Evolutionary conservation across 2,113 vertebrate species (phyloP), one percentile per base, ranked within the genome.

Genomic region (Anser brachyrhynchus): DNA sequence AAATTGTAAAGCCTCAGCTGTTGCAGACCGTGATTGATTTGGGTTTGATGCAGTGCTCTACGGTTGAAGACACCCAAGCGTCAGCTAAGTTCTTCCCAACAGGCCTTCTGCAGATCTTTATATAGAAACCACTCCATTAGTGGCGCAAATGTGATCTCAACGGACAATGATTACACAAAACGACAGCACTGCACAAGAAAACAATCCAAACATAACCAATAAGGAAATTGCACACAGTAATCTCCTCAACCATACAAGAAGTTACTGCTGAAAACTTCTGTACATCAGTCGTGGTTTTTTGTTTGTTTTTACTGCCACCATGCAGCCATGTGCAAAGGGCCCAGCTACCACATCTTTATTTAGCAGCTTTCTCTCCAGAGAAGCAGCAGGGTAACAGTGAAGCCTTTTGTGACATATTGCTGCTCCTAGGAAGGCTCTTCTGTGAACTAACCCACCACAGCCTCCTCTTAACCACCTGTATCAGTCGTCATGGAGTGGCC

Each of bases 401-500:
- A 86, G 5, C 41, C n/a, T 91, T 84, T 93, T 0, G 7, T 59
- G 59, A 51, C 70, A 93, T 80, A 76, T 69, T 76, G 54, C 37
- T 92, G 37, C 72, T 87, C 29, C 72, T 58, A 70, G 78, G 52
- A 84, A 52, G 93, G 33, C 15, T 70, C 5, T 58, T 96, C 80
- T 66, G 17, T 94, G 77, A 87, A 83, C 23, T 35, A 72, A 77
- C 70, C 58, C 93, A 44, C 20, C 18, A 33, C 75, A 86, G 55
- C 65, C 94, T 89, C 51, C 13, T 87, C 8, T 65, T 95, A 44
- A 92, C 80, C 14, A 83, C 55, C 52, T 84, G 11, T 58, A 41
- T 88, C 26, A 67, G 41, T 93, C n/a, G 74, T 93, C 79, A 92
- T 66, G 81, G 54, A 65, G 35, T 89, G 74, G 17, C 61, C 83